A percentile compares a stretch with the other conserved stretches of the same genome.
Conservation (phyloP, 2,113 vertebrate genomes). For the Azemiops feae region DNA sequence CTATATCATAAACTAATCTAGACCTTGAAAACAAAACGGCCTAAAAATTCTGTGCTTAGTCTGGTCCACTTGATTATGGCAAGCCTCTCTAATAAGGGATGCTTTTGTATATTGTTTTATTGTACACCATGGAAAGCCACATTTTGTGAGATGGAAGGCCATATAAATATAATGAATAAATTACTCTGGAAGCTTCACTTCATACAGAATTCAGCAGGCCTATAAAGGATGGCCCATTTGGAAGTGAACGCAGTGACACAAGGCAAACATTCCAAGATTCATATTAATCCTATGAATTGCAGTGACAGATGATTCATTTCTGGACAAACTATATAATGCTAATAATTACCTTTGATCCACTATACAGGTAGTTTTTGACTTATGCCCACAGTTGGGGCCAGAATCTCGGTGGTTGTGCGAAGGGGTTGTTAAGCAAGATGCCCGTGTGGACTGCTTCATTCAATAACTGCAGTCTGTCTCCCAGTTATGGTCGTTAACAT, state of each 20-base stretch:
- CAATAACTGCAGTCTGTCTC: too few species aligned
- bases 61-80: neutral
- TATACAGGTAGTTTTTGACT: neutral
- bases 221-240: neutral
- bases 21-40: neutral
- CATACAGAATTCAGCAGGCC: neutral
- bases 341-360: neutral
- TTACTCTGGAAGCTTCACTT: neutral
- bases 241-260: neutral
- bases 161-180: neutral
- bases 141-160: neutral
- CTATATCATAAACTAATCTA: neutral
- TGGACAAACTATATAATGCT: neutral
- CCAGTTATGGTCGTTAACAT: too few species aligned
- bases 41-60: too few species aligned
- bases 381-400: too few species aligned
- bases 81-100: neutral
- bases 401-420: too few species aligned
- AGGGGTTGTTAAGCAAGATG: too few species aligned
- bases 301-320: neutral
- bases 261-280: neutral
- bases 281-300: neutral
- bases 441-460: too few species aligned
- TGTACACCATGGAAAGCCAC: neutral
- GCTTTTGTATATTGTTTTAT: neutral